Evolutionary conservation across 2,888 invertebrate species (phyloP).

Genomic region (Pachycephus smyrnensis): DNA sequence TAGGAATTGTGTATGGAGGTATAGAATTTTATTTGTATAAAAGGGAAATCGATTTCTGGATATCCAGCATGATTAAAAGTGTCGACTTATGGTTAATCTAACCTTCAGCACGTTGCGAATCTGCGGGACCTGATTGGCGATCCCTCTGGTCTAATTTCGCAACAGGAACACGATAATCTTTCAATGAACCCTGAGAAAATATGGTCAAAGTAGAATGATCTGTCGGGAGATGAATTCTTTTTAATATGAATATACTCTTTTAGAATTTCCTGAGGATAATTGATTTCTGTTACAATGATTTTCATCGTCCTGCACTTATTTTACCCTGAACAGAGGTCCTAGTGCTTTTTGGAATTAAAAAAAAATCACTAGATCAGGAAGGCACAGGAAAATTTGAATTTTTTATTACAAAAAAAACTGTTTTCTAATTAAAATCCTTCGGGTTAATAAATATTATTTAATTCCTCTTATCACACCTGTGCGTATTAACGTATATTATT

Average conservation of each 20-base stretch:
- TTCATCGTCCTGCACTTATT: background rate
- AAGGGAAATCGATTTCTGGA: background rate
- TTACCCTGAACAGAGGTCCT: background rate
- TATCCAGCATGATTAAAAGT: background rate
- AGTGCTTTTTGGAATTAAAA: background rate
- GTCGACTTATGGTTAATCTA: background rate
- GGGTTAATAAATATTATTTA: background rate
- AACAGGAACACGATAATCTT: background rate
- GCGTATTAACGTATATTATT: background rate
- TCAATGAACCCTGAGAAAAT: background rate
- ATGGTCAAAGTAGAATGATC: background rate
- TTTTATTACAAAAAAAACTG: background rate
- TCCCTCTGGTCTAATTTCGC: background rate
- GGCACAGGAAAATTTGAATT: background rate
- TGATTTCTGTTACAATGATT: background rate
- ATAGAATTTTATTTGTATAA: background rate
- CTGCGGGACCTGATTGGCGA: background rate
- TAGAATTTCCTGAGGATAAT: background rate
- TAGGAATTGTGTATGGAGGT: background rate
- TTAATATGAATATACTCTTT: background rate
- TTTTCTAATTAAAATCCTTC: background rate
- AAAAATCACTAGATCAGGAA: background rate
- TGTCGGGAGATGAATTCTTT: background rate
- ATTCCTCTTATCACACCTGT: background rate
- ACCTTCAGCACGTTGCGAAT: background rate